Evolutionary conservation across 2,113 vertebrate genomes (phyloP).

Genomic region (Pipa parva): DNA sequence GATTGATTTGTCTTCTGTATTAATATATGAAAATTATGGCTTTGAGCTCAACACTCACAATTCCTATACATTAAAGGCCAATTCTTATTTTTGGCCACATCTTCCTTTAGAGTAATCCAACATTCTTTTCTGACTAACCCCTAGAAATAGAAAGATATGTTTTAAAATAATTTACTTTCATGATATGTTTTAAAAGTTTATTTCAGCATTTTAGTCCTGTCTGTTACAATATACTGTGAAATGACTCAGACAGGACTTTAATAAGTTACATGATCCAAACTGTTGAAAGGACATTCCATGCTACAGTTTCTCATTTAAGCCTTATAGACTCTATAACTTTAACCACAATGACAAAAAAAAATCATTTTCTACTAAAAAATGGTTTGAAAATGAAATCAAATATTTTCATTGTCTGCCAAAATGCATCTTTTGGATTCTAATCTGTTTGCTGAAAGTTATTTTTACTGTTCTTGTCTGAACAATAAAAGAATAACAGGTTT

Average conservation of each 20-base stretch:
- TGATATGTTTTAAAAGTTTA: no score
- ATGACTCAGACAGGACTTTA: not conserved
- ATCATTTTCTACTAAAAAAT: conserved; percentile 12
- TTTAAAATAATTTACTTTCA: no score
- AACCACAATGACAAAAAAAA: not conserved
- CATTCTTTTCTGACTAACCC: no score
- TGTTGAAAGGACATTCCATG: not conserved
- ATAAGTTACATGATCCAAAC: not conserved
- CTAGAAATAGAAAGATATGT: no score
- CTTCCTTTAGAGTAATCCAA: no score
- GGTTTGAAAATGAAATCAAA: conserved; percentile 33
- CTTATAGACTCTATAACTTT: conserved; percentile 11
- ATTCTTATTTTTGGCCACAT: no score
- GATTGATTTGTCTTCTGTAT: no score
- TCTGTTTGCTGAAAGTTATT: conserved; percentile 37
- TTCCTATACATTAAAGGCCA: no score
- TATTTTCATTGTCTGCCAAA: conserved; percentile 36
- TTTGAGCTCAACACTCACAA: no score
- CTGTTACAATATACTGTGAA: no score
- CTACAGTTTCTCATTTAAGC: not conserved
- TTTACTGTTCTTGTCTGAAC: conserved; percentile 40
- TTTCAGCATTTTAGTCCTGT: not conserved
- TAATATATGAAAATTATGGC: no score
- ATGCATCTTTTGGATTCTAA: conserved; percentile 25
- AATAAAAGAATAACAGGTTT: conserved; percentile 41